These are phyloP conservation scores for Leptodactylus fuscus DNA, from an alignment of 2,113 vertebrate species.

Conservation along the genomic window DNA sequence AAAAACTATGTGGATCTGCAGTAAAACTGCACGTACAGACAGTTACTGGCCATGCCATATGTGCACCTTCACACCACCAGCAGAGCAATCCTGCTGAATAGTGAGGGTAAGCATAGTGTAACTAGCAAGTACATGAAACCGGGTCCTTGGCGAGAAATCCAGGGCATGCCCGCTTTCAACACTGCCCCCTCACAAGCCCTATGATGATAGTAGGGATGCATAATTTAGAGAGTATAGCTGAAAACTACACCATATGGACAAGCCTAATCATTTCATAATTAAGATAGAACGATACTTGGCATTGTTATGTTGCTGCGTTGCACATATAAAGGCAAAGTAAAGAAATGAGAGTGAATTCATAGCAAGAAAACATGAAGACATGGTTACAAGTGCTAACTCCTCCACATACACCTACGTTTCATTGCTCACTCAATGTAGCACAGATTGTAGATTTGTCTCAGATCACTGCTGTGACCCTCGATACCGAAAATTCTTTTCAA, in stretches of 20 bases:
- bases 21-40: no score
- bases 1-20: no score
- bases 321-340: neutral
- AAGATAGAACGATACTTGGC: neutral
- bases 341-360: neutral
- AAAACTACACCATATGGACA: neutral
- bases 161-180: no score
- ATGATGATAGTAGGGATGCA: no score
- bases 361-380: conserved; percentile 37
- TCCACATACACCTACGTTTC: conserved; percentile 23
- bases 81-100: no score
- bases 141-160: no score
- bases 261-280: neutral
- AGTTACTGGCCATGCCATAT: no score
- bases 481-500: neutral
- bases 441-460: conserved; percentile 23
- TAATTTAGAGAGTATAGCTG: no score
- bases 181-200: no score
- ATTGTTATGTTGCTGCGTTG: neutral
- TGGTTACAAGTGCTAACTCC: conserved; percentile 10
- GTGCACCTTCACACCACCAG: no score
- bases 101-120: no score
- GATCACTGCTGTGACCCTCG: neutral
- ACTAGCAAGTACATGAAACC: no score
- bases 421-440: conserved; percentile 26